These are phyloP conservation scores for Alviniconcha marisindica DNA, from an alignment of 1,140 invertebrate species.

Conservation along the genomic window DNA sequence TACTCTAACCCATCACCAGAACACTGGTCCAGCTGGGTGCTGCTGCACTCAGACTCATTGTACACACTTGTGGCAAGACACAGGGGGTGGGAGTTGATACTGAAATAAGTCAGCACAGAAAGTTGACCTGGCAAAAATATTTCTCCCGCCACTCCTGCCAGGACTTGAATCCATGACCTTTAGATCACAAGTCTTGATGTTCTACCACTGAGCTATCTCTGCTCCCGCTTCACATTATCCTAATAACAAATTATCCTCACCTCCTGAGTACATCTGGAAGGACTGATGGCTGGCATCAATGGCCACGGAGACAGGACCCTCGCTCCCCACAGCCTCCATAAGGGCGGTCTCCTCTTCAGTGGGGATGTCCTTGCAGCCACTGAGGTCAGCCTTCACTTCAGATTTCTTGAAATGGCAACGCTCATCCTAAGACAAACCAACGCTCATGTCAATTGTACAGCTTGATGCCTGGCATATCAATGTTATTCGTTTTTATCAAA, in stretches of 20 bases:
- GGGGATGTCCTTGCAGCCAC: conserved; percentile 65
- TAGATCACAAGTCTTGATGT: too few species aligned
- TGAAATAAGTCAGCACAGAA: too few species aligned
- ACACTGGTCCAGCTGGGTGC: conserved; percentile 89
- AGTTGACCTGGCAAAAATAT: too few species aligned
- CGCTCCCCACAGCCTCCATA: conserved; percentile 84
- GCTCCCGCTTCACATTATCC: too few species aligned
- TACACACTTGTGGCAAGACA: not conserved
- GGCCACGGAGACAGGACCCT: conserved; percentile 79
- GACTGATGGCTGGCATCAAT: conserved; percentile 74
- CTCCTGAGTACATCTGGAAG: conserved; percentile 61
- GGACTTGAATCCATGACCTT: too few species aligned
- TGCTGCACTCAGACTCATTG: conserved; percentile 79
- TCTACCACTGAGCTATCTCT: too few species aligned
- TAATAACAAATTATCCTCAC: conserved; percentile 21
- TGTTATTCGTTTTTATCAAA: not conserved
- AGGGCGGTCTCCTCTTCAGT: conserved; percentile 64
- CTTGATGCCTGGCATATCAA: not conserved
- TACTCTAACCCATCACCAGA: conserved; percentile 84
- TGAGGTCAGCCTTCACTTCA: conserved; percentile 53
- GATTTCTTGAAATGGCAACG: conserved; percentile 77
- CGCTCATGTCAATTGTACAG: too few species aligned
- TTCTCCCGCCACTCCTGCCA: too few species aligned
- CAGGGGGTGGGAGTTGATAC: too few species aligned
- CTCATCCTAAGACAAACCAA: conserved; percentile 77